phyloP scores from a whole-genome alignment of 2,888 invertebrate genomes.

The Odontothrips loti region DNA sequence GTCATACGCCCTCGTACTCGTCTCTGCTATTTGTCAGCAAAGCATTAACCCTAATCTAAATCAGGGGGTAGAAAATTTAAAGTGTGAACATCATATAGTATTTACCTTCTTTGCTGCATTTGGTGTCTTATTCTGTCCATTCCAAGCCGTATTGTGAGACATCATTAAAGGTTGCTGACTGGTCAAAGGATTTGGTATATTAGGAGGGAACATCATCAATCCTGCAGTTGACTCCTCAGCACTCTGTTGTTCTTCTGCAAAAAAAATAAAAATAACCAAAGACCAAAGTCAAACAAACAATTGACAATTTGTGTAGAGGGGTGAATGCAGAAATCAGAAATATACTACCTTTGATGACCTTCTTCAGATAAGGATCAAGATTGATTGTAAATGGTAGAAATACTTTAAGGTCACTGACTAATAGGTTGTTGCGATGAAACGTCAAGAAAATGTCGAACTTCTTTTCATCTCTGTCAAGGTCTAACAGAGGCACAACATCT shows the following conservation, averaged over 20 bases:
- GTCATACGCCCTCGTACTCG: not conserved
- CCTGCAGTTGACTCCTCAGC: conserved; percentile 52
- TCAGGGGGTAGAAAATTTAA: too few species aligned
- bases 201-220: conserved; percentile 28
- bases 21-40: not conserved
- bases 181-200: not conserved
- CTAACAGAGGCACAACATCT: conserved; percentile 83
- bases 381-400: conserved; percentile 98
- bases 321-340: conserved; percentile 2
- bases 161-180: not conserved
- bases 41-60: too few species aligned
- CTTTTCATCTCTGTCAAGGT: conserved; percentile 89
- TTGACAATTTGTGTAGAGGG: conserved; percentile 17
- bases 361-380: conserved; percentile 94
- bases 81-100: not conserved
- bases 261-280: conserved; percentile 24
- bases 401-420: conserved; percentile 84
- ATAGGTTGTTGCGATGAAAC: conserved; percentile 77
- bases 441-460: conserved; percentile 91
- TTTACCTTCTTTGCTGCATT: not conserved
- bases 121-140: not conserved
- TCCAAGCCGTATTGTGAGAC: conserved; percentile 32
- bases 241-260: conserved; percentile 64
- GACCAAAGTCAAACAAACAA: not conserved
- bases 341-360: conserved; percentile 82